phyloP scores from a whole-genome alignment of 92 coral and sea anemone genomes.

The Siderastrea radians region DNA sequence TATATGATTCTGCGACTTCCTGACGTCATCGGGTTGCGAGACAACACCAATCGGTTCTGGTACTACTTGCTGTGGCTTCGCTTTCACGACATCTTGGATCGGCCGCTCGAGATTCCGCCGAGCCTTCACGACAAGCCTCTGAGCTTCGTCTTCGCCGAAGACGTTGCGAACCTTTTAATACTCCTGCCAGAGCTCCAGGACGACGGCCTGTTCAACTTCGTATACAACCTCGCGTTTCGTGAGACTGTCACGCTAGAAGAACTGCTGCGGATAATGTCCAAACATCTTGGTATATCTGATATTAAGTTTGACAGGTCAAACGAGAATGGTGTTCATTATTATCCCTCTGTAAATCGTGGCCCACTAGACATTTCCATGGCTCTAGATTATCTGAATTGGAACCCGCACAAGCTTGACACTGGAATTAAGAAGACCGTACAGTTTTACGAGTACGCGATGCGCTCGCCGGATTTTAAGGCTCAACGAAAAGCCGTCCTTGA shows the following conservation, averaged over 20 bases:
- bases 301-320: conserved; percentile 76
- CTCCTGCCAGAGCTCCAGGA: conserved; percentile 57
- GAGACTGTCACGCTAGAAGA: conserved; percentile 86
- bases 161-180: conserved; percentile 75
- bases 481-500: conserved; percentile 82
- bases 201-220: conserved; percentile 65
- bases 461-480: conserved; percentile 68
- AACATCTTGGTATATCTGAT: conserved; percentile 73
- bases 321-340: conserved; percentile 62
- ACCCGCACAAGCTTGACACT: conserved; percentile 66
- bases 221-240: conserved; percentile 89
- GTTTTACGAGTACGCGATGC: conserved; percentile 93
- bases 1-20: conserved; percentile 92
- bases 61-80: conserved; percentile 91
- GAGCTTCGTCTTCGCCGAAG: conserved; percentile 88
- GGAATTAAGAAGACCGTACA: conserved; percentile 76
- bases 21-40: conserved; percentile 98
- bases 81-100: conserved; percentile 79
- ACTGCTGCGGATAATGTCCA: conserved; percentile 78
- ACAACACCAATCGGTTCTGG: conserved; percentile 97
- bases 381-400: conserved; percentile 75
- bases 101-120: conserved; percentile 79
- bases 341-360: conserved; percentile 92
- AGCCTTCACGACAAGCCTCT: conserved; percentile 74
- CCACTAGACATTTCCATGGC: conserved; percentile 88